Base-by-base conservation (phyloP, 2,797 vertebrate species). In the Myripristis jacobus region DNA sequence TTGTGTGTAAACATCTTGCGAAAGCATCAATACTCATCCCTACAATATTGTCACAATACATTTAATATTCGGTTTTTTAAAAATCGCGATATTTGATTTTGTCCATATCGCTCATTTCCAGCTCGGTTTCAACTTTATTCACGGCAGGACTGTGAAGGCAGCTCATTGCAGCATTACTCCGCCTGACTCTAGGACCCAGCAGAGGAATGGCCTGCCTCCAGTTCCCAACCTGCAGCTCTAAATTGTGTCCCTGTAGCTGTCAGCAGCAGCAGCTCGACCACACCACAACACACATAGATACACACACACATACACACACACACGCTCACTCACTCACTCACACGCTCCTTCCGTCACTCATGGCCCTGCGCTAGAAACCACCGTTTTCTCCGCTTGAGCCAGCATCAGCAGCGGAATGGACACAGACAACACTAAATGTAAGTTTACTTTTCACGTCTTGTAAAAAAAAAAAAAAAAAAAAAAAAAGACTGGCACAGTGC, bases 101-200 rank as follows among this genome's bases (percentile, higher is more conserved):
- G 27, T 3, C 27, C 27, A 29, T 29, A 29, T 29, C 27, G 44
- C 9, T 6, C 44, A n/a, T 47, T 47, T 18, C 27, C 6, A 29
- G 6, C 0, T 11, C 2, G 10, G 12, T 7, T 2, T 22, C 2
- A 34, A 0, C 0, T 68, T 5, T 4, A 2, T 3, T 1, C 0
- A 4, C 1, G 7, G 0, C 0, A 1, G 0, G 0, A 1, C 6
- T 57, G 4, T 57, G 7, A 6, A 55, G 16, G 18, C 5, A 31
- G 7, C 51, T 29, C 27, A 3, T 6, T 29, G 27, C 6, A 29
- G 27, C 27, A 3, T 3, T 29, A 6, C 27, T 1, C 18, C 0
- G 2, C 24, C 66, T 3, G 72, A 1, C 89, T 24, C 52, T 94
- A 92, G 92, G 94, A 95, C 94, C 93, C 91, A 77, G 93, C 75